phyloP scores from a whole-genome alignment of 2,888 invertebrate genomes.

The Chrysolina americana region DNA sequence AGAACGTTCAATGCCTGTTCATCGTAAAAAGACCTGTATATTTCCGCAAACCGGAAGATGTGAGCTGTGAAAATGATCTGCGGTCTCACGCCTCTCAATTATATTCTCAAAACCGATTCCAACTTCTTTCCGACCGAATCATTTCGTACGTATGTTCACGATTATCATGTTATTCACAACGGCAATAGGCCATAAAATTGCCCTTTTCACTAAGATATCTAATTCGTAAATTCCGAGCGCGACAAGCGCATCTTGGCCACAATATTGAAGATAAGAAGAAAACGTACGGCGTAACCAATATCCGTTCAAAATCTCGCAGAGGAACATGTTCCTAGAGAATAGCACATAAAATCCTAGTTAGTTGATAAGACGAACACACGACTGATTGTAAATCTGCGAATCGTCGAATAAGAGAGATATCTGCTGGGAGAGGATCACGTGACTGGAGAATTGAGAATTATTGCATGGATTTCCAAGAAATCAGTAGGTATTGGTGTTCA shows the following conservation, averaged over 20 bases:
- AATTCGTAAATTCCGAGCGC: conserved; percentile 47
- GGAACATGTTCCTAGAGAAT: conserved; percentile 52
- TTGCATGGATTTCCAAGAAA: neutral
- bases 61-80: too few relatives aligned
- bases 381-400: conserved; percentile 33
- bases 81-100: neutral
- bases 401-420: conserved; percentile 15
- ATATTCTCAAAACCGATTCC: conserved; percentile 6
- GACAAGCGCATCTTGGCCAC: conserved; percentile 50
- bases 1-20: too few relatives aligned
- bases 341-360: conserved; percentile 51
- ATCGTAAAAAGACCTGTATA: too few relatives aligned
- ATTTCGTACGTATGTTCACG: conserved; percentile 24
- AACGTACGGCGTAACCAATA: conserved; percentile 49
- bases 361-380: conserved; percentile 42
- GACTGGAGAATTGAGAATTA: neutral
- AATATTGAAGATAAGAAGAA: conserved; percentile 47
- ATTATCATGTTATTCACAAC: conserved; percentile 46
- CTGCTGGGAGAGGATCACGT: neutral
- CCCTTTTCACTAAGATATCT: conserved; percentile 37
- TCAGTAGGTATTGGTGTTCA: neutral
- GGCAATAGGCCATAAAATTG: conserved; percentile 41
- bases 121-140: neutral
- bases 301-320: conserved; percentile 51
- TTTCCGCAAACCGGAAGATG: neutral